Percentiles rank a stretch among this genome's conserved stretches.
Evolutionary conservation across 2,797 vertebrate species (phyloP).

Genomic region (Semotilus atromaculatus): DNA sequence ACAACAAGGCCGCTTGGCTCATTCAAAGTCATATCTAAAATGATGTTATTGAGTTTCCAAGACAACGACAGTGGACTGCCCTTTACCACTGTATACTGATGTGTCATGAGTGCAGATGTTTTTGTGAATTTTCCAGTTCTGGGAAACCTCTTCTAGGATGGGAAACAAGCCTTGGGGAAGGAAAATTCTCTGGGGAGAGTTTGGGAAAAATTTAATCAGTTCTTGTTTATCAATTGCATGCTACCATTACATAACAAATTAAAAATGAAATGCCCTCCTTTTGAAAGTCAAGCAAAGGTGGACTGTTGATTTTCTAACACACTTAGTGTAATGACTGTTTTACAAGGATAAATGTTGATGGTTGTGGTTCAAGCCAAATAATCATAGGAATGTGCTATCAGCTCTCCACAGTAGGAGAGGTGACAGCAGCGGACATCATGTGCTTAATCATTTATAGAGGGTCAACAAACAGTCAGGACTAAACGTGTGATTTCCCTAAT

Average conservation of each 20-base stretch:
- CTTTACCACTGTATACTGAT: constrained; percentile 42
- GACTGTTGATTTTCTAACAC: background rate
- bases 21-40: constrained; percentile 3
- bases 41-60: constrained; percentile 34
- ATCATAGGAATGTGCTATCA: constrained; percentile 43
- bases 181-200: constrained; percentile 1
- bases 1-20: background rate
- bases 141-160: constrained; percentile 35
- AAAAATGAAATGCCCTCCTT: background rate
- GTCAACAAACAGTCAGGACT: constrained; percentile 2
- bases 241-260: background rate
- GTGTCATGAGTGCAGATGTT: constrained; percentile 52
- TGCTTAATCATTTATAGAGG: constrained; percentile 52
- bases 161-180: constrained; percentile 14
- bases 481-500: constrained; percentile 23
- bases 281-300: background rate
- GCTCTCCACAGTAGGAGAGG: constrained; percentile 5
- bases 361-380: background rate
- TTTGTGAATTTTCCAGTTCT: constrained; percentile 18
- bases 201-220: background rate
- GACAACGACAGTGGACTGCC: constrained; percentile 12
- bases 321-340: background rate
- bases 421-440: background rate
- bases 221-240: background rate
- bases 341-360: constrained; percentile 2